Evolutionary conservation across 2,888 invertebrate genomes (phyloP).

Genomic region (Drosophila mettleri): DNA sequence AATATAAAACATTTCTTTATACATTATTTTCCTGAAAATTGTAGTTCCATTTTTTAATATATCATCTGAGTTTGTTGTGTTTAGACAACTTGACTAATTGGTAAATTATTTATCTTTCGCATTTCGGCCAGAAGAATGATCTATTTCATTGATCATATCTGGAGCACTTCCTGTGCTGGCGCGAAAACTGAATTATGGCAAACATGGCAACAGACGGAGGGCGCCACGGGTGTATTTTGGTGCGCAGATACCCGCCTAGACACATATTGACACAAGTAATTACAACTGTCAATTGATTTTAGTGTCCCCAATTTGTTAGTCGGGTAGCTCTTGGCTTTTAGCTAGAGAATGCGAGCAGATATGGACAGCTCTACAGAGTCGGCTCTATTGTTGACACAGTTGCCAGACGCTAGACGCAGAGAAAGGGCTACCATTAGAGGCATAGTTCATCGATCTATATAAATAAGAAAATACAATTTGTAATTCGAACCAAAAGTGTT

Average conservation of each 20-base stretch:
- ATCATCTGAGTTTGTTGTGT: background rate
- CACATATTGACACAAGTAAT: slow-evolving; percentile 72
- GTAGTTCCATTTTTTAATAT: background rate
- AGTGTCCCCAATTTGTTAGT: slow-evolving; percentile 73
- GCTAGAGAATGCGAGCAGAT: slow-evolving; percentile 53
- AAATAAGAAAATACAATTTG: slow-evolving; percentile 36
- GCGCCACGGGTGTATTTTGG: slow-evolving; percentile 17
- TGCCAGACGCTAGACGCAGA: slow-evolving; percentile 33
- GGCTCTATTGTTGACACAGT: slow-evolving; percentile 64
- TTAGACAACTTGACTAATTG: background rate
- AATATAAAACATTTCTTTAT: too few species aligned
- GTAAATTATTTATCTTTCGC: background rate
- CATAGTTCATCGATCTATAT: slow-evolving; percentile 17
- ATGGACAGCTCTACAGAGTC: background rate
- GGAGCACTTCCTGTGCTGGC: slow-evolving; percentile 43
- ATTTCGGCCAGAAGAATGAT: background rate
- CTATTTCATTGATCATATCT: slow-evolving; percentile 4
- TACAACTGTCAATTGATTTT: slow-evolving; percentile 77
- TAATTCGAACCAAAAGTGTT: slow-evolving; percentile 55
- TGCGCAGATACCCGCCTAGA: slow-evolving; percentile 7
- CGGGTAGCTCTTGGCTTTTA: slow-evolving; percentile 66
- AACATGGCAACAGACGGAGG: slow-evolving; percentile 20
- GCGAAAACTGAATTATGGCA: slow-evolving; percentile 49
- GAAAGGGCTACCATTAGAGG: slow-evolving; percentile 29
- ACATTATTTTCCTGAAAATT: background rate